These are phyloP conservation scores for Limnephilus marmoratus DNA, from an alignment of 2,888 invertebrate genomes.

Conservation along the genomic window DNA sequence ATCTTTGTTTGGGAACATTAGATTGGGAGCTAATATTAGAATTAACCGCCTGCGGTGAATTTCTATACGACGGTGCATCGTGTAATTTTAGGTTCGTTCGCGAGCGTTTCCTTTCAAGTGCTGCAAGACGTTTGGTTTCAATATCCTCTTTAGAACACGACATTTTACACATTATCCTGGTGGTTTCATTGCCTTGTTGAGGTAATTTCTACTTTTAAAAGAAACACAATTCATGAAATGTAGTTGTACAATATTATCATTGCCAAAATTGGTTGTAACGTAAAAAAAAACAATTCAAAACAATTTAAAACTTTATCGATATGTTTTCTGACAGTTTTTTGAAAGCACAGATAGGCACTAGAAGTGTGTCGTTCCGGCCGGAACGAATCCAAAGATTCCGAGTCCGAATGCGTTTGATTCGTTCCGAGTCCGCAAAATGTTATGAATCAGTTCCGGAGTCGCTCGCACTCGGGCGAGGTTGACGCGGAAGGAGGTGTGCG, in stretches of 20 bases:
- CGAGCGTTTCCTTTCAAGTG: conserved; percentile 71
- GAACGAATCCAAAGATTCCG: too few species aligned
- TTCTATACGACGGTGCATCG: neutral
- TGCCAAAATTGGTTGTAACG: neutral
- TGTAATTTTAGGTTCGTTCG: conserved; percentile 22
- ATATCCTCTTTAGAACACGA: conserved; percentile 77
- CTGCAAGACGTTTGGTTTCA: conserved; percentile 77
- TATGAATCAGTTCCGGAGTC: too few species aligned
- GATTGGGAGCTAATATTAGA: conserved; percentile 24
- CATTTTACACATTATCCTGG: conserved; percentile 68
- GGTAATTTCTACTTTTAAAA: neutral
- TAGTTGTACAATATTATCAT: neutral
- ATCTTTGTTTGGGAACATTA: conserved; percentile 69
- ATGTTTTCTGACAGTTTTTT: neutral
- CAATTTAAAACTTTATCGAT: neutral
- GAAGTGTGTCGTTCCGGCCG: too few species aligned
- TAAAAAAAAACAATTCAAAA: neutral
- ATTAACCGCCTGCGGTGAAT: neutral
- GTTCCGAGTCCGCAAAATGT: too few species aligned
- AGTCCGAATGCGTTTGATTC: too few species aligned
- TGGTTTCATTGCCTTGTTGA: neutral
- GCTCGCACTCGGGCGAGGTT: too few species aligned
- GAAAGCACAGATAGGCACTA: neutral
- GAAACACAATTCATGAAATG: neutral
- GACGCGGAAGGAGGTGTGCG: too few species aligned